These are phyloP conservation scores for Chirona hameri DNA, from an alignment of 2,888 invertebrate genomes.

Conservation along the genomic window DNA sequence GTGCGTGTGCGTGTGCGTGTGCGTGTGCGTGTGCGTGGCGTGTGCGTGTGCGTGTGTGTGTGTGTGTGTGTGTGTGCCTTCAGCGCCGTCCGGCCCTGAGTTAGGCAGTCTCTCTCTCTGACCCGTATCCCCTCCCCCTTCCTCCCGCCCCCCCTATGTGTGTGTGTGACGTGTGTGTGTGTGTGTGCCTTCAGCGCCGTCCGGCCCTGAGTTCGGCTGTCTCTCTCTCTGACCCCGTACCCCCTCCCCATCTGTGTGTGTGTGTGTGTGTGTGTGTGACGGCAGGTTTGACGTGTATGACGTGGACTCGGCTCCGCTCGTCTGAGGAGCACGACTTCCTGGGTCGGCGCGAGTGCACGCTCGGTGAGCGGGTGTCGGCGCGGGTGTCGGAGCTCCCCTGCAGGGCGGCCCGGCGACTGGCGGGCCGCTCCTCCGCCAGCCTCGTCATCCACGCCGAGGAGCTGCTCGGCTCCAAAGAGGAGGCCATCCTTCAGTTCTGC, in stretches of 20 bases:
- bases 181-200: not conserved
- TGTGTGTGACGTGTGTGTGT: too few relatives aligned
- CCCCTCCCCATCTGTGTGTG: too few relatives aligned
- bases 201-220: too few relatives aligned
- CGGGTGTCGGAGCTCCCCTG: constrained; percentile 35
- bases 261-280: not conserved
- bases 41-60: too few relatives aligned
- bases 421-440: constrained; percentile 35
- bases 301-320: constrained; percentile 38
- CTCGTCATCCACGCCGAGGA: constrained; percentile 48
- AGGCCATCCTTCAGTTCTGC: constrained; percentile 45
- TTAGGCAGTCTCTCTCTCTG: too few relatives aligned
- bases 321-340: constrained; percentile 45
- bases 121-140: too few relatives aligned
- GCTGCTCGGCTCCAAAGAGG: constrained; percentile 46
- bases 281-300: constrained; percentile 42
- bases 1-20: too few relatives aligned
- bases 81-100: too few relatives aligned
- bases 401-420: constrained; percentile 33
- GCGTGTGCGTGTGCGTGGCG: too few relatives aligned
- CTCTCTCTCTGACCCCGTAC: too few relatives aligned
- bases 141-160: not conserved
- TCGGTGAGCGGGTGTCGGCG: constrained; percentile 44
- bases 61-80: too few relatives aligned
- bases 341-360: constrained; percentile 49